These are phyloP conservation scores for Keiferia lycopersicella DNA, from an alignment of 2,888 invertebrate species.

Conservation along the genomic window DNA sequence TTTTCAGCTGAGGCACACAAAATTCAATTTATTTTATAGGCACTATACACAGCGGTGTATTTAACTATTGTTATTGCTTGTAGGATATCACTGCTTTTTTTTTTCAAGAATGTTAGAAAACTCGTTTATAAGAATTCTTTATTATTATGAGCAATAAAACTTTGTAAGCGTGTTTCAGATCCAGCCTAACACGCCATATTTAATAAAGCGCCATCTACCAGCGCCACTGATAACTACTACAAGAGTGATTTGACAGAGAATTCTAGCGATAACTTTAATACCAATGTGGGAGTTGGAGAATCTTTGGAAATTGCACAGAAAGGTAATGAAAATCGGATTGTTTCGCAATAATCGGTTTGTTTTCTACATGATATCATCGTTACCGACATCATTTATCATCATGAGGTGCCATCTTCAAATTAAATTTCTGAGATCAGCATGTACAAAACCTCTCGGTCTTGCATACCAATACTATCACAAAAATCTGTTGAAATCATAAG, in stretches of 20 bases:
- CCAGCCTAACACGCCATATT: slow-evolving; percentile 1
- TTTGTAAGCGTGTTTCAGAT: neutral
- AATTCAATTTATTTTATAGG: neutral
- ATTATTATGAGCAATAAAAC: neutral
- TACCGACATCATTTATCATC: no score
- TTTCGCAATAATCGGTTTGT: no score
- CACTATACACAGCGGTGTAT: neutral
- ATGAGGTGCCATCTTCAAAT: no score
- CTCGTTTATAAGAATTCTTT: neutral
- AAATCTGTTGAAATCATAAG: no score
- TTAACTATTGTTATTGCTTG: neutral
- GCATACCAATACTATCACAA: no score
- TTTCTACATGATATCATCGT: no score
- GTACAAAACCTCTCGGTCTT: no score
- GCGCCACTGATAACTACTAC: neutral
- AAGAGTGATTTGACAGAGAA: neutral
- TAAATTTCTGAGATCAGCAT: no score
- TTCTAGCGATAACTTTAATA: neutral
- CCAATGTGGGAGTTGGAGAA: neutral
- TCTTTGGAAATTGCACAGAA: no score
- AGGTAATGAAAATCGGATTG: no score
- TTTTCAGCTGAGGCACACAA: slow-evolving; percentile 1
- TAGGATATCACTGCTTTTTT: neutral
- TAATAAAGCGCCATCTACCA: neutral
- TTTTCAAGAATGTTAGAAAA: neutral